Percentiles rank a stretch among this genome's conserved stretches.
phyloP scores from a whole-genome alignment of 1,140 invertebrate genomes.

The Procambarus clarkii region DNA sequence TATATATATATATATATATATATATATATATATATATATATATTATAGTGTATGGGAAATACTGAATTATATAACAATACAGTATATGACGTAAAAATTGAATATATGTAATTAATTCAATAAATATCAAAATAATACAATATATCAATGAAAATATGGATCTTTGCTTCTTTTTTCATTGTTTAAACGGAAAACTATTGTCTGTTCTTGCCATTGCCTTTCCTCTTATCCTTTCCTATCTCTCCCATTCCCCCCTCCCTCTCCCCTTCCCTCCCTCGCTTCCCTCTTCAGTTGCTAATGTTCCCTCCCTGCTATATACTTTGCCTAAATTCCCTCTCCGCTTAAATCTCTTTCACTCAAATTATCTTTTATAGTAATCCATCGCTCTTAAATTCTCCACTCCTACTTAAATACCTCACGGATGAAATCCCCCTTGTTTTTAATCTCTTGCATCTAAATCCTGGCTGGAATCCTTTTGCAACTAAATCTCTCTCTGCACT shows the following conservation, averaged over 20 bases:
- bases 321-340: constrained; percentile 15
- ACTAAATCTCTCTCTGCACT: constrained; percentile 35
- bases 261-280: neutral
- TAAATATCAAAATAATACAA: no score
- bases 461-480: constrained; percentile 22
- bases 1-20: no score
- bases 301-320: neutral
- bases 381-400: constrained; percentile 30
- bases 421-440: constrained; percentile 27
- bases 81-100: no score
- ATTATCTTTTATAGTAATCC: constrained; percentile 46
- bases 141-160: no score
- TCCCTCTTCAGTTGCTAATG: neutral
- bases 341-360: constrained; percentile 39
- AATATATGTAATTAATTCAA: no score
- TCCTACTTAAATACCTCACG: constrained; percentile 39
- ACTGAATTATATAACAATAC: no score
- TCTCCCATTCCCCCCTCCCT: neutral
- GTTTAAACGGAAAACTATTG: no score
- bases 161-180: no score
- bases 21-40: no score
- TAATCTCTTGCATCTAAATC: constrained; percentile 46
- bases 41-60: no score
- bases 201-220: neutral
- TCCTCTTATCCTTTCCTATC: neutral